phyloP scores from a whole-genome alignment of 2,113 vertebrate genomes.

The Sisor rabdophorus region DNA sequence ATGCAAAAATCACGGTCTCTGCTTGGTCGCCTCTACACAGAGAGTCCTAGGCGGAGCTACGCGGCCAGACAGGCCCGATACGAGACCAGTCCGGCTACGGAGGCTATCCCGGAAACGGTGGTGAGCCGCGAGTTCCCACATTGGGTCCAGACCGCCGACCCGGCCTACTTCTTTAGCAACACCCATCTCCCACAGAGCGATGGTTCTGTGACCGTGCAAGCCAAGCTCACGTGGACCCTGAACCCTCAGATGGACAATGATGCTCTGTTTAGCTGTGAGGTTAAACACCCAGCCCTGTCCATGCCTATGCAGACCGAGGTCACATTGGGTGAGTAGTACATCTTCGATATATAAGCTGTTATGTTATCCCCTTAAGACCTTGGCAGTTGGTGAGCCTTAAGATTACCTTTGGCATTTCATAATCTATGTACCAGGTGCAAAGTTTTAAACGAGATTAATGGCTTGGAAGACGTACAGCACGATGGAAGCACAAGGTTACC shows the following conservation, averaged over 20 bases:
- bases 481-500: background rate
- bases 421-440: background rate
- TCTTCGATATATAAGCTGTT: background rate
- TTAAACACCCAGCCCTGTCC: constrained; percentile 92
- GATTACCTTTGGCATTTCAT: background rate
- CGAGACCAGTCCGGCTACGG: constrained; percentile 74
- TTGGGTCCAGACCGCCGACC: constrained; percentile 89
- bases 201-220: constrained; percentile 89
- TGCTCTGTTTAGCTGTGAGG: constrained; percentile 96
- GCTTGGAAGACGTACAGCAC: background rate
- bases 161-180: constrained; percentile 89
- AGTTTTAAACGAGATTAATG: background rate
- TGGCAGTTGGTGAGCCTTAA: background rate
- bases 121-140: constrained; percentile 94
- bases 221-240: constrained; percentile 92
- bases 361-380: background rate
- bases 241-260: constrained; percentile 95
- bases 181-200: constrained; percentile 84
- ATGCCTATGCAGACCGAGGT: constrained; percentile 98
- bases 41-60: constrained; percentile 62
- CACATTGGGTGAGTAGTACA: constrained; percentile 79
- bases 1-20: constrained; percentile 84
- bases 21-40: constrained; percentile 73
- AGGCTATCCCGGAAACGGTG: constrained; percentile 88
- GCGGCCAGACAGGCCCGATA: constrained; percentile 67